Conservation (phyloP, 2,797 vertebrate genomes). For the Allobates femoralis region DNA sequence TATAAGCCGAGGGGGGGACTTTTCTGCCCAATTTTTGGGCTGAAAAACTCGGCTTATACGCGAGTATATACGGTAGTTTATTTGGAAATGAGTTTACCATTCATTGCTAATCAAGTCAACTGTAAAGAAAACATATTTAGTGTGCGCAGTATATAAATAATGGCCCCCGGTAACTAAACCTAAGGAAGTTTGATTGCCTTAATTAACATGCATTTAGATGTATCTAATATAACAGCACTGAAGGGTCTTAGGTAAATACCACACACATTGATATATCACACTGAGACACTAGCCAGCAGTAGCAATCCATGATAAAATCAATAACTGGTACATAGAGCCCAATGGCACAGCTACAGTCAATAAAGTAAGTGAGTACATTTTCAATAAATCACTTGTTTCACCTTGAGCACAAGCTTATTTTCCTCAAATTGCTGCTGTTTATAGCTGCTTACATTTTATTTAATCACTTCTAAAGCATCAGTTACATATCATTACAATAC, state of each 20-base stretch:
- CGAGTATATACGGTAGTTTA: no score
- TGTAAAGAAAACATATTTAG: not conserved
- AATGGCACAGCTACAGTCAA: conserved; percentile 37
- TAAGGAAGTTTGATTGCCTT: conserved; percentile 25
- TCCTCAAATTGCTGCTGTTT: conserved; percentile 17
- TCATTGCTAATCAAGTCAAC: not conserved
- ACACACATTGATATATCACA: conserved; percentile 37
- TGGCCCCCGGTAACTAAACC: conserved; percentile 19
- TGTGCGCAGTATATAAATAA: conserved; percentile 24
- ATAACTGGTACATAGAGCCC: conserved; percentile 36
- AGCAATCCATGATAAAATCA: conserved; percentile 42
- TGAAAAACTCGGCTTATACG: no score
- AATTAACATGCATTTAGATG: conserved; percentile 39
- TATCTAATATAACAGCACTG: conserved; percentile 38
- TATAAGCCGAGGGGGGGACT: no score
- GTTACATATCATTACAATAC: not conserved
- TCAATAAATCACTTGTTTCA: conserved; percentile 41
- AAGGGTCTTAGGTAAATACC: conserved; percentile 38
- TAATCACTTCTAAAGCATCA: conserved; percentile 13
- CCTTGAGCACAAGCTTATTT: conserved; percentile 36
- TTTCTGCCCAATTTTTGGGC: no score
- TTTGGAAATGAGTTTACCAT: not conserved
- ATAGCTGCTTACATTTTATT: conserved; percentile 22
- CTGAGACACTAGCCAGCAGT: conserved; percentile 46
- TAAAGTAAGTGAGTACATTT: conserved; percentile 44